phyloP scores from a whole-genome alignment of 2,797 vertebrate species.

The Leptoclinus maculatus region DNA sequence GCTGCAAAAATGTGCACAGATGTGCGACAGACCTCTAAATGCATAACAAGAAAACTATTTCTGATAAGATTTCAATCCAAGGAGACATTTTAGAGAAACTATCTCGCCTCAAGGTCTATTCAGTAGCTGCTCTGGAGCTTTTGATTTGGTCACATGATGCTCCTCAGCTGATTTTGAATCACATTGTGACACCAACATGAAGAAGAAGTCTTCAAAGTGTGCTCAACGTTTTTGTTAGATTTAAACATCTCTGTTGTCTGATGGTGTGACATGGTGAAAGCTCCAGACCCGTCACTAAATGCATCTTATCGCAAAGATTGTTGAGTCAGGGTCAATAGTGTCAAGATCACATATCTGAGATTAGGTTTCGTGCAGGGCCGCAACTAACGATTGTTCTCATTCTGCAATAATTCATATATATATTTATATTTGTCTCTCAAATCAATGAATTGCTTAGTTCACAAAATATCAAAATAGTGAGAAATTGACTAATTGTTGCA shows the following conservation, averaged over 20 bases:
- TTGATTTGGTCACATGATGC: not conserved
- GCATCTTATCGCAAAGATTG: not conserved
- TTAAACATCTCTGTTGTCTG: not conserved
- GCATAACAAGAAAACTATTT: not conserved
- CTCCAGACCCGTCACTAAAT: not conserved
- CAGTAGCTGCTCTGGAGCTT: slow-evolving; percentile 14
- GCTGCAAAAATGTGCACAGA: not conserved
- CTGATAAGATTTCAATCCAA: not conserved
- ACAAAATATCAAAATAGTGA: too few species aligned
- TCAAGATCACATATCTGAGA: not conserved
- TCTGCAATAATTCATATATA: too few species aligned
- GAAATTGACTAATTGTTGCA: too few species aligned
- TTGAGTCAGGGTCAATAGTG: not conserved
- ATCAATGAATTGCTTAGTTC: not conserved
- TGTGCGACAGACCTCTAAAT: not conserved
- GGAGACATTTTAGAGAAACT: not conserved
- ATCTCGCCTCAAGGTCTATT: not conserved
- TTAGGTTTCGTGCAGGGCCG: not conserved
- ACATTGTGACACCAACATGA: not conserved
- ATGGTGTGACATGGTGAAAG: not conserved
- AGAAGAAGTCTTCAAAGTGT: not conserved
- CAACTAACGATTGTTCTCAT: not conserved
- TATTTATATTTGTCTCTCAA: not conserved
- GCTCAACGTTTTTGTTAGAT: not conserved
- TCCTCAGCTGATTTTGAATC: not conserved